These are phyloP conservation scores for Phalacrocorax brasilianus DNA, from an alignment of 2,113 vertebrate genomes.

Conservation along the genomic window DNA sequence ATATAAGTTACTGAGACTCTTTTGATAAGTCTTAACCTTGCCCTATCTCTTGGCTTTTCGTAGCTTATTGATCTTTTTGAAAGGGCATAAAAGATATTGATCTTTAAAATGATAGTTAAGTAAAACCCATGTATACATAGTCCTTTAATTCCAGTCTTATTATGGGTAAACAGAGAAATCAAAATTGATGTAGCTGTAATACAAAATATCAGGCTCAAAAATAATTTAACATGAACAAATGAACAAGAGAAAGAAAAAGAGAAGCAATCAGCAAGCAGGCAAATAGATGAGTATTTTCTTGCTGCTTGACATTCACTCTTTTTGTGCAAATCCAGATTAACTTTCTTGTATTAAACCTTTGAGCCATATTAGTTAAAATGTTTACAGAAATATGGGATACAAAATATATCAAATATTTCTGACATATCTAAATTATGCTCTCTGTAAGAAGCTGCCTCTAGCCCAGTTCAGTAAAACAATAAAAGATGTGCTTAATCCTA, in stretches of 20 bases:
- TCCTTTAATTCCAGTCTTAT: background rate
- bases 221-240: background rate
- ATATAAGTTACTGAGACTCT: background rate
- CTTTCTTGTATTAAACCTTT: background rate
- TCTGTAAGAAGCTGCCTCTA: background rate
- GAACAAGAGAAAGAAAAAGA: background rate
- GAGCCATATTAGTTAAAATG: background rate
- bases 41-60: background rate
- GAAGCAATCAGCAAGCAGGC: background rate
- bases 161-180: background rate
- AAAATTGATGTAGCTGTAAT: background rate
- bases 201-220: background rate
- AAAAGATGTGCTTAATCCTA: background rate
- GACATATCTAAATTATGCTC: background rate
- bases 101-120: background rate
- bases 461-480: background rate
- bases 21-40: background rate
- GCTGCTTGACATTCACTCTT: background rate
- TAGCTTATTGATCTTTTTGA: background rate
- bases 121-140: background rate
- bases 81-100: background rate
- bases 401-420: background rate
- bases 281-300: background rate
- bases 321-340: constrained; percentile 29
- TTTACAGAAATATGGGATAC: background rate